A percentile compares a stretch with the other conserved stretches of the same genome.
Conservation (phyloP, 2,113 vertebrate genomes). For the Eubucco bourcierii region DNA sequence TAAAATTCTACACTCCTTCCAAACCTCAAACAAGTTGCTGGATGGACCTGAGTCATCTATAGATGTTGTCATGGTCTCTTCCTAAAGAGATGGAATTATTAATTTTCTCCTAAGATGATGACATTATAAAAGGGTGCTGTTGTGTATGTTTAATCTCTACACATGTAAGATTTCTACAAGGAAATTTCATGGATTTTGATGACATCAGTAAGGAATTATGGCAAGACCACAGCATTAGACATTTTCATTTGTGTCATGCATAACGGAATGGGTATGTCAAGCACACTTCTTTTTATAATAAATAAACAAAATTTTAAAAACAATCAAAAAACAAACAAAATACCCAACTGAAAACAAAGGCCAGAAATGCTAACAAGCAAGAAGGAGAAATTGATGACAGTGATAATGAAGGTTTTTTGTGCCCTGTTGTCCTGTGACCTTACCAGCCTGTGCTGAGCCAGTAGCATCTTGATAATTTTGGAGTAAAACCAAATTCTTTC, state of each 20-base stretch:
- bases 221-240: background rate
- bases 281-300: background rate
- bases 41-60: background rate
- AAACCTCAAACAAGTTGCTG: background rate
- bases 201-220: background rate
- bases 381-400: background rate
- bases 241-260: background rate
- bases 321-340: too few species aligned
- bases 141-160: background rate
- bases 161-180: background rate
- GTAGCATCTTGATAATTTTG: background rate
- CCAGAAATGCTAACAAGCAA: background rate
- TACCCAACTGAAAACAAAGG: background rate
- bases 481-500: background rate
- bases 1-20: background rate
- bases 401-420: background rate
- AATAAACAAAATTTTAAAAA: background rate
- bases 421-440: background rate
- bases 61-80: background rate
- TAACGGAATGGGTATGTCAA: background rate
- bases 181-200: background rate
- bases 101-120: background rate
- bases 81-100: background rate
- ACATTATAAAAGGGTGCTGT: background rate
- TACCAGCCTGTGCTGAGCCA: background rate